phyloP scores from a whole-genome alignment of 2,888 invertebrate genomes.

The Aricia artaxerxes region DNA sequence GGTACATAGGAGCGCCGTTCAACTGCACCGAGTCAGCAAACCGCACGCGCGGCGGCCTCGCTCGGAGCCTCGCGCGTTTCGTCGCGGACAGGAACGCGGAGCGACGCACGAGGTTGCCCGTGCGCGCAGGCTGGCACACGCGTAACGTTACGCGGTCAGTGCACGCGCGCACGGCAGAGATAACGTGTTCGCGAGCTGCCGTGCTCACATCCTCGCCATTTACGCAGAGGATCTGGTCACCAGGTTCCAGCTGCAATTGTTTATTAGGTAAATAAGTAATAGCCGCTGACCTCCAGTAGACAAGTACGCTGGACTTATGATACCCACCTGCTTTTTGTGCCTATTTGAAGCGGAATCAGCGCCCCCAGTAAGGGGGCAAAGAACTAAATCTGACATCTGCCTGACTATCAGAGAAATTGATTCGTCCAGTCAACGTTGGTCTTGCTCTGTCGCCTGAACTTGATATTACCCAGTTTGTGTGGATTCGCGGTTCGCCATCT shows the following conservation, averaged over 20 bases:
- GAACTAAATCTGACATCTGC: too few relatives aligned
- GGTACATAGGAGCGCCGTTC: conserved; percentile 90
- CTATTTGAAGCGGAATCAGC: too few relatives aligned
- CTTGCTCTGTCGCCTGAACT: too few relatives aligned
- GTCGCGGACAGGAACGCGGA: conserved; percentile 93
- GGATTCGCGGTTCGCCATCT: too few relatives aligned
- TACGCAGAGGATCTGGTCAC: conserved; percentile 94
- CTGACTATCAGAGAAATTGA: too few relatives aligned
- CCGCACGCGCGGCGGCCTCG: conserved; percentile 90
- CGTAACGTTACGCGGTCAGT: conserved; percentile 86
- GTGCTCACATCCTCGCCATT: conserved; percentile 94
- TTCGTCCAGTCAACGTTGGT: too few relatives aligned
- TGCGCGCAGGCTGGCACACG: conserved; percentile 90
- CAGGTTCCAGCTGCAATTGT: conserved; percentile 86
- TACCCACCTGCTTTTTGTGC: too few relatives aligned
- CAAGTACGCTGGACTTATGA: too few relatives aligned
- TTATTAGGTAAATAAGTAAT: too few relatives aligned
- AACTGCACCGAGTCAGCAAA: conserved; percentile 95
- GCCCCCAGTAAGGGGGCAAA: too few relatives aligned
- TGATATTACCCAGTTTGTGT: too few relatives aligned
- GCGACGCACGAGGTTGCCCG: conserved; percentile 81
- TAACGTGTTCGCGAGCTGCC: conserved; percentile 93
- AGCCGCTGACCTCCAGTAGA: too few relatives aligned
- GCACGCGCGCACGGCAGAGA: conserved; percentile 92
- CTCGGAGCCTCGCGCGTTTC: conserved; percentile 89